Base-by-base conservation (phyloP, 2,797 vertebrate genomes). In the Limosa lapponica region DNA sequence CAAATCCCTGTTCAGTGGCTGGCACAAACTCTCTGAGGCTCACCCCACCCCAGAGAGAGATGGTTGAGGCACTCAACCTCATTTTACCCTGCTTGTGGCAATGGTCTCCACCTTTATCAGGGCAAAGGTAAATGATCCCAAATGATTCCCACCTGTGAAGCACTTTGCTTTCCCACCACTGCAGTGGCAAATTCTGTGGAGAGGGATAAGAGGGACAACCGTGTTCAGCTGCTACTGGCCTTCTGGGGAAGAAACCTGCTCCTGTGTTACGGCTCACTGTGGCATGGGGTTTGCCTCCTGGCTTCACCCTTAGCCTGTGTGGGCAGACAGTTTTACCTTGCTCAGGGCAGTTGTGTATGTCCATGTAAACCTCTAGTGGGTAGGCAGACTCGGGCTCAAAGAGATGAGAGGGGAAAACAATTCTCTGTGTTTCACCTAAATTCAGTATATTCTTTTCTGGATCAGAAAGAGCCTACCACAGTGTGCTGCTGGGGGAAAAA, bases 1-100 rank as follows among this genome's bases (percentile, higher is more conserved):
- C 19, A 83, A 57, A 90, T 43, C 36, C 13, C 51, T 16, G 30
- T 16, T 16, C 0, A 0, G 49, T 4, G 12, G 16, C 20, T 62
- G 28, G 32, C 0, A 0, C 7, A 19, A 70, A 10, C 15, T 57
- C 49, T 55, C 36, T 0, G 1, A 61, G 37, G 43, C 36, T 37
- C 61, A 81, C 23, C 32, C 25, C 73, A 43, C 13, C 13, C 28
- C 51, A 54, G 17, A 8, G 10, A 64, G 2, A 11, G 13, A 70
- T 2, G 1, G n/a, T 34, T 70, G 17, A 57, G 10, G 22, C 18
- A 16, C 17, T 43, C 15, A n/a, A 13, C 10, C 13, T 57, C 34
- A 13, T 44, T 79, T 59, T 58, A 9, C 16, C 18, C n/a, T 24
- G 16, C 22, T 10, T 19, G 3, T 3, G 2, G 10, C 55, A 80